Evolutionary conservation across 2,113 vertebrate genomes (phyloP).

Genomic region (Dendrocopos noguchii): DNA sequence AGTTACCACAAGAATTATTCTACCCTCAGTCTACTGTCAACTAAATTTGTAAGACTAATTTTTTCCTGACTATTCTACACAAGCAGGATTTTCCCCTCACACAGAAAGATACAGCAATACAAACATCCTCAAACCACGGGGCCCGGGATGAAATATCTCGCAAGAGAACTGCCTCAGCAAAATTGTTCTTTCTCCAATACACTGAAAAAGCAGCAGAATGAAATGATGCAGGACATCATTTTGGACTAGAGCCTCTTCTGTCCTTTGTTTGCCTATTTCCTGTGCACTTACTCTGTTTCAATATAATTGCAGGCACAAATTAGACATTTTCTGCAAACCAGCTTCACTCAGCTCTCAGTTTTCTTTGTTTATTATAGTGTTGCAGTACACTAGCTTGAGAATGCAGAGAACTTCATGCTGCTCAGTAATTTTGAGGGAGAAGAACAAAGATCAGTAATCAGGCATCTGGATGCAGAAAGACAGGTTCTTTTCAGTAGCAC

Average conservation of each 20-base stretch:
- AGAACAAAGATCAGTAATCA: not conserved
- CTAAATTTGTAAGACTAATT: not conserved
- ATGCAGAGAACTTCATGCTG: not conserved
- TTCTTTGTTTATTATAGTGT: not conserved
- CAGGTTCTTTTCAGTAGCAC: not conserved
- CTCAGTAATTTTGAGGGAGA: not conserved
- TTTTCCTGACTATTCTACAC: not conserved
- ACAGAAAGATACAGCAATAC: not conserved
- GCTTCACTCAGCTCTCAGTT: not conserved
- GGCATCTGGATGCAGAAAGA: not conserved
- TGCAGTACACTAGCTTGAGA: not conserved
- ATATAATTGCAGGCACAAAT: not conserved
- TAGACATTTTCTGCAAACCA: not conserved
- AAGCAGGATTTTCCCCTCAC: not conserved
- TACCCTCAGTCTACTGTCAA: not conserved
- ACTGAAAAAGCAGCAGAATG: not conserved
- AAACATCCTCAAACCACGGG: not conserved
- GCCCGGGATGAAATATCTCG: not conserved
- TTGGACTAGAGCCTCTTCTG: constrained; percentile 7
- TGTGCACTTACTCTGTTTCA: not conserved
- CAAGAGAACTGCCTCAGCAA: not conserved
- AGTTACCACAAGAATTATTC: not conserved
- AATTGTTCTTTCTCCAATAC: not conserved
- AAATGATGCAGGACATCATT: not conserved
- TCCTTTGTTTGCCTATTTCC: constrained; percentile 6